Evolutionary conservation across 2,797 vertebrate species (phyloP), one percentile per base, ranked within the genome.

Genomic region (Nothura maculosa): DNA sequence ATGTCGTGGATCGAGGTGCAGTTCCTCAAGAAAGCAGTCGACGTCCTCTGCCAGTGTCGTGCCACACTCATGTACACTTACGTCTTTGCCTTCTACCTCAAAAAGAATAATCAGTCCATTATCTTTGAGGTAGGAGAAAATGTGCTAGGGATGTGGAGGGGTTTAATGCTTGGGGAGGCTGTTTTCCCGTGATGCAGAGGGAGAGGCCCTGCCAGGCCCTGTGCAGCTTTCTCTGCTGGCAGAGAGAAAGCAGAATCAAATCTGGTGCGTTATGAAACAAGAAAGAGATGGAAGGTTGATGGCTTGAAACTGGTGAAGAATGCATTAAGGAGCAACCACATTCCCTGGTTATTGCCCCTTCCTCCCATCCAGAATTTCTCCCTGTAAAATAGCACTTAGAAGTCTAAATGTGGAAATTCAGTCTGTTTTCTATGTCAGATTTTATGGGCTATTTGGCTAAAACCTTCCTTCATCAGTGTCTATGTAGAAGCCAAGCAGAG

Each of bases 21-120:
- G 98, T 99, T 99, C 97, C 98, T 99, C 96, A 99, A 99, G 99
- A 99, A 99, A 98, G 99, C 99, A 22, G 99, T 99, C 18, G 98
- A 99, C 87, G 99, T 99, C 97, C 98, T 99, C 96, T 99, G 98
- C 98, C 99, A 99, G 98, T 99, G 99, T 97, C 99, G 99, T 97
- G 99, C 99, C 98, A 99, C 99, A 76, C 99, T 99, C 98, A 99
- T 99, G 99, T 99, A 99, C 99, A 99, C 99, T 96, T 99, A 99
- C 89, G 99, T 99, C 98, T 99, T 99, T 97, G 99, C 99, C 98
- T 99, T 99, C 99, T 99, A 99, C 99, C 99, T 99, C 99, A 99
- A 99, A 98, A 99, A 99, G 99, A 99, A 99, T 98, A 99, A 99
- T 98, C 99, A 99, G 98, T 99, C 99, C 98, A 99, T 99, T 98